phyloP scores from a whole-genome alignment of 2,113 vertebrate genomes.

The Pampusana beccarii region DNA sequence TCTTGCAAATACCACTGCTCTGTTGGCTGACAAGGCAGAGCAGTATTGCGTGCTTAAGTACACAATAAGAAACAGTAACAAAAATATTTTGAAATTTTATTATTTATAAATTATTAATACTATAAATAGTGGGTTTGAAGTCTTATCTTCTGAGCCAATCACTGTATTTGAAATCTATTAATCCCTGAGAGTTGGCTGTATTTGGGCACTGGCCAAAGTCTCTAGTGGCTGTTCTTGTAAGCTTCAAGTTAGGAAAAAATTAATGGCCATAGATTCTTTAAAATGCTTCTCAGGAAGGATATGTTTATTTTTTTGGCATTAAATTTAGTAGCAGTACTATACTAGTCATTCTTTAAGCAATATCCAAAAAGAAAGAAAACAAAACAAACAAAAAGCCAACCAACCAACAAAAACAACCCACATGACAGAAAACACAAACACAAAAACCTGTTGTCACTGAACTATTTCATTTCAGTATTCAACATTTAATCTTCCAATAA shows the following conservation, averaged over 20 bases:
- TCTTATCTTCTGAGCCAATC: not conserved
- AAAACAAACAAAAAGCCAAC: too few relatives aligned
- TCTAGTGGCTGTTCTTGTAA: not conserved
- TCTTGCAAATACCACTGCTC: not conserved
- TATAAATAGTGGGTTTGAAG: not conserved
- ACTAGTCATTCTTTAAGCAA: not conserved
- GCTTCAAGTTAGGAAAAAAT: not conserved
- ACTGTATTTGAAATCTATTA: not conserved
- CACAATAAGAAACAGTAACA: not conserved
- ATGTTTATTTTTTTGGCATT: not conserved
- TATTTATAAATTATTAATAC: not conserved
- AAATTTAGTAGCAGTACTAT: not conserved
- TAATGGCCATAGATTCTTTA: not conserved
- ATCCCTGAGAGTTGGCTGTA: not conserved
- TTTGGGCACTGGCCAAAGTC: not conserved
- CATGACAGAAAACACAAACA: too few relatives aligned
- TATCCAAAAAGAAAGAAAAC: not conserved
- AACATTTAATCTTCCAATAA: not conserved
- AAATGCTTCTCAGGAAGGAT: not conserved
- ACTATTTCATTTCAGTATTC: not conserved
- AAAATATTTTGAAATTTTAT: not conserved
- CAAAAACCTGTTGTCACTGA: not conserved
- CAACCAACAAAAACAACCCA: too few relatives aligned
- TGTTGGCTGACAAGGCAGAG: conserved; percentile 29
- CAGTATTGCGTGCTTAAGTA: not conserved